phyloP scores from a whole-genome alignment of 2,888 invertebrate species.

The Stramonita haemastoma region DNA sequence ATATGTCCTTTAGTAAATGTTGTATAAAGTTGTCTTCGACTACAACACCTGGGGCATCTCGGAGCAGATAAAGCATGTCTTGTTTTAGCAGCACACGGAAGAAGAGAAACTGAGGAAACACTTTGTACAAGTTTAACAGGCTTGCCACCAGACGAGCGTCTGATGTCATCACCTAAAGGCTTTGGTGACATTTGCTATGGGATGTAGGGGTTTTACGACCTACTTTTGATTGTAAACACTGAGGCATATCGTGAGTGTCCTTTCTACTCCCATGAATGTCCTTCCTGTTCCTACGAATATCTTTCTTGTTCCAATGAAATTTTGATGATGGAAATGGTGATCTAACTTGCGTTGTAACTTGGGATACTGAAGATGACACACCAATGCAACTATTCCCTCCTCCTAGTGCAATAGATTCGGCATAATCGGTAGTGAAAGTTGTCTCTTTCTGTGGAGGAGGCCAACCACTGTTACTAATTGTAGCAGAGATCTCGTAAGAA shows the following conservation, averaged over 20 bases:
- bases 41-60: background rate
- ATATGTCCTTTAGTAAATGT: background rate
- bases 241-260: too few species aligned
- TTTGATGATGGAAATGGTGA: background rate
- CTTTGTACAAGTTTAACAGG: too few species aligned
- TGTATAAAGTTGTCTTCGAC: background rate
- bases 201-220: background rate
- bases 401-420: background rate
- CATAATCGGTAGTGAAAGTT: background rate
- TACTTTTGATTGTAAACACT: background rate
- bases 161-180: background rate
- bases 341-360: background rate
- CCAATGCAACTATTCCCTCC: background rate
- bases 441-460: background rate
- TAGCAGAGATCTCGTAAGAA: slow-evolving; percentile 1
- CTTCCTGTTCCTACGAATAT: background rate
- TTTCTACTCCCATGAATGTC: too few species aligned
- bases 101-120: background rate
- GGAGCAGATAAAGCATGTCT: background rate
- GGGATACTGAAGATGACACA: background rate
- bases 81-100: background rate
- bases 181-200: background rate
- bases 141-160: too few species aligned
- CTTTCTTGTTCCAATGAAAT: background rate
- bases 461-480: background rate